Conservation (phyloP, 2,113 vertebrate genomes). For the Lophotis ruficrista region DNA sequence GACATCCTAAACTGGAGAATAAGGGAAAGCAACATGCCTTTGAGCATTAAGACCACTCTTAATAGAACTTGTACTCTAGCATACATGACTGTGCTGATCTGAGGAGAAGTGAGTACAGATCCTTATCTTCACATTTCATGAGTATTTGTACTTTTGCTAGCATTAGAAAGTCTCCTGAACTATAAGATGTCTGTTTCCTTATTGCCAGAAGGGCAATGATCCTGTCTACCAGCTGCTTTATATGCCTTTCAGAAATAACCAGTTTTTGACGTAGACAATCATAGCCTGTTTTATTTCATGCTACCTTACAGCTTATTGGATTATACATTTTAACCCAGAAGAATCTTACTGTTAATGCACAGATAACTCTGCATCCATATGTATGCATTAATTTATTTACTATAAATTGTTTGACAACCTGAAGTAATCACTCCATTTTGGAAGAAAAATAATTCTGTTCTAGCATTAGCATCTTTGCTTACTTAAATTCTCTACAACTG, state of each 20-base stretch:
- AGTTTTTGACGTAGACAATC: not conserved
- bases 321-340: not conserved
- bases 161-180: not conserved
- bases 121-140: not conserved
- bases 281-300: not conserved
- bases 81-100: not conserved
- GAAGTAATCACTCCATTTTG: not conserved
- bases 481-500: not conserved
- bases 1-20: not conserved
- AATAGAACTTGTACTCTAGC: not conserved
- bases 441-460: not conserved
- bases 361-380: not conserved
- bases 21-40: not conserved
- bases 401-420: not conserved
- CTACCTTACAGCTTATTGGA: not conserved
- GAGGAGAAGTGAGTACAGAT: not conserved
- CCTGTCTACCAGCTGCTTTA: conserved; percentile 48
- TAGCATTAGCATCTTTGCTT: not conserved
- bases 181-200: conserved; percentile 26
- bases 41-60: not conserved
- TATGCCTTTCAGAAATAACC: not conserved
- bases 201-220: conserved; percentile 12
- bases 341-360: not conserved
- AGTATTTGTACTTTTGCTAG: not conserved
- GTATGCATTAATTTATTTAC: not conserved